Evolutionary conservation across 2,797 vertebrate species (phyloP), one percentile per base, ranked within the genome.

Genomic region (Aphelocoma californica): DNA sequence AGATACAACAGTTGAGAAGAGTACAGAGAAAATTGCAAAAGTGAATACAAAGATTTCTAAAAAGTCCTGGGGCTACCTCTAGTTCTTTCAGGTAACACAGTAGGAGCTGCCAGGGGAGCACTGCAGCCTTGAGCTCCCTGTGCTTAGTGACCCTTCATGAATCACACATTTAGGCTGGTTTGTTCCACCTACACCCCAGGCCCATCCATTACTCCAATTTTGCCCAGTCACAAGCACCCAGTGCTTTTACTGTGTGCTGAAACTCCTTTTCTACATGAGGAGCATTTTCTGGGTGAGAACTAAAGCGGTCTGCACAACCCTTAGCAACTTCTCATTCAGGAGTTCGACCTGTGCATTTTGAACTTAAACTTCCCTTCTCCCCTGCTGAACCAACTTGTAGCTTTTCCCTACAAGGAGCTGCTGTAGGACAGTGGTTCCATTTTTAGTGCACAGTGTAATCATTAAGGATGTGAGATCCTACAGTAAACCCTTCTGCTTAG

Each of bases 321-420:
- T 56, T 7, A 61, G 57, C 50, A 64, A 57, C 18, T 48, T 67
- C 62, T 50, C 23, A 14, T 34, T 40, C 72, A 60, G 57, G 32
- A 56, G 14, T 34, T 88, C 0, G 0, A 5, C 13, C 44, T 1
- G 1, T 34, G 34, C 14, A 10, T 79, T 70, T 54, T 65, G 16
- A 54, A 44, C 51, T 19, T 57, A 26, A 90, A 31, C 25, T 34
- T 60, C 53, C n/a, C 42, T 62, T 84, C 54, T 40, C 7, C 21
- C 48, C 32, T 32, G 14, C 57, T 84, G 38, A 61, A 21, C 34
- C 65, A 61, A 1, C 8, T 61, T 47, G 0, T 12, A 56, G 23
- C 53, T 70, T 78, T 91, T 69, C 28, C 24, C 8, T 20, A 4
- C 24, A 64, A 54, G 72, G 60, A 86, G 23, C 83, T 66, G 31